Evolutionary conservation across 2,113 vertebrate species (phyloP).

Genomic region (Amblyopsis rosae): DNA sequence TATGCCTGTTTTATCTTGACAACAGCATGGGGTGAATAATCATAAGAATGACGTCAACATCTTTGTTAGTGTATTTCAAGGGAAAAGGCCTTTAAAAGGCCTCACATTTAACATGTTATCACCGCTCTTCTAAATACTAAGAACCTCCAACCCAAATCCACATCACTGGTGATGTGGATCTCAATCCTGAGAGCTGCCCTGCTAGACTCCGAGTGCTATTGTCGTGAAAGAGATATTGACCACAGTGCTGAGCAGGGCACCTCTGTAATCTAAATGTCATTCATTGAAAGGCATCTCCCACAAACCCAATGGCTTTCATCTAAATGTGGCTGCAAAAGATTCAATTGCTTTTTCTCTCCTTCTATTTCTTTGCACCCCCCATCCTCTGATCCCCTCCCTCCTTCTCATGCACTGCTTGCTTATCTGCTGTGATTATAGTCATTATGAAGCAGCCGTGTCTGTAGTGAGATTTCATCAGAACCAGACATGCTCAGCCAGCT

Average conservation of each 20-base stretch:
- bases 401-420: slow-evolving; percentile 72
- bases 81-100: too few species aligned
- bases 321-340: slow-evolving; percentile 75
- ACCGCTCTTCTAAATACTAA: too few species aligned
- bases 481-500: slow-evolving; percentile 61
- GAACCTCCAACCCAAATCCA: too few species aligned
- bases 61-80: not conserved
- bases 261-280: slow-evolving; percentile 80
- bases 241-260: slow-evolving; percentile 69
- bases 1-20: not conserved
- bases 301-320: slow-evolving; percentile 73
- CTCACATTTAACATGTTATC: too few species aligned
- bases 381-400: slow-evolving; percentile 59
- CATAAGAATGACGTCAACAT: slow-evolving; percentile 7
- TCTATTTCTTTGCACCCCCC: slow-evolving; percentile 49
- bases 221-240: slow-evolving; percentile 74
- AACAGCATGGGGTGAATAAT: not conserved
- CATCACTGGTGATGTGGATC: slow-evolving; percentile 24
- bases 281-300: slow-evolving; percentile 75
- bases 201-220: slow-evolving; percentile 65
- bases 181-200: slow-evolving; percentile 52
- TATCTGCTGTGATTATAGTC: slow-evolving; percentile 76
- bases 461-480: slow-evolving; percentile 59
- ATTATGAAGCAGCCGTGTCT: slow-evolving; percentile 71
- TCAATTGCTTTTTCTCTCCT: slow-evolving; percentile 74